A percentile compares a stretch with the other conserved stretches of the same genome.
Evolutionary conservation across 2,888 invertebrate genomes (phyloP).

Genomic region (Limenitis arthemis): DNA sequence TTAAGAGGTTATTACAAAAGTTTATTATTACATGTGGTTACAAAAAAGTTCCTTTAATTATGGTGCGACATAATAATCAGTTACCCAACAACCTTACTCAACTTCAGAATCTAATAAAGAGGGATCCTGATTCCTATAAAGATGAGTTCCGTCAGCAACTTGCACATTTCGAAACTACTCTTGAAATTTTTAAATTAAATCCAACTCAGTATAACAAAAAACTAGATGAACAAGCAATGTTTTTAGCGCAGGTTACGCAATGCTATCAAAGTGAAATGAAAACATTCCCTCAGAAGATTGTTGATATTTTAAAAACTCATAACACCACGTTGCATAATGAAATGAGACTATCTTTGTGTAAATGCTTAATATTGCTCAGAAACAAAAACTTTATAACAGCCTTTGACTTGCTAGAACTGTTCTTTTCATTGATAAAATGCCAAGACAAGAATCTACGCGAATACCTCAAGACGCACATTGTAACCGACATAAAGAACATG

Average conservation of each 20-base stretch:
- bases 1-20: too few relatives aligned
- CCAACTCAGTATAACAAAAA: slow-evolving; percentile 89
- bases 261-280: slow-evolving; percentile 89
- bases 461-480: slow-evolving; percentile 92
- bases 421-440: slow-evolving; percentile 92
- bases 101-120: slow-evolving; percentile 94
- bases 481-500: slow-evolving; percentile 95
- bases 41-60: slow-evolving; percentile 28
- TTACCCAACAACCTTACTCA: slow-evolving; percentile 92
- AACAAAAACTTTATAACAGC: slow-evolving; percentile 94
- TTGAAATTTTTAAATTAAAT: slow-evolving; percentile 90
- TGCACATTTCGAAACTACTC: slow-evolving; percentile 88
- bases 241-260: slow-evolving; percentile 94
- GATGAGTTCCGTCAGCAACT: slow-evolving; percentile 96
- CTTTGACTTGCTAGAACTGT: slow-evolving; percentile 88
- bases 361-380: slow-evolving; percentile 92
- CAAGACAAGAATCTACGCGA: slow-evolving; percentile 91
- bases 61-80: slow-evolving; percentile 88
- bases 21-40: too few relatives aligned
- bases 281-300: slow-evolving; percentile 89
- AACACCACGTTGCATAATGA: slow-evolving; percentile 89
- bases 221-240: slow-evolving; percentile 90
- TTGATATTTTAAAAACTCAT: slow-evolving; percentile 88
- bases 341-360: slow-evolving; percentile 92
- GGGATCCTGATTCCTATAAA: slow-evolving; percentile 94